These are phyloP conservation scores for Ochotona curzoniae DNA, from an alignment of 2,113 vertebrate species.

Conservation along the genomic window DNA sequence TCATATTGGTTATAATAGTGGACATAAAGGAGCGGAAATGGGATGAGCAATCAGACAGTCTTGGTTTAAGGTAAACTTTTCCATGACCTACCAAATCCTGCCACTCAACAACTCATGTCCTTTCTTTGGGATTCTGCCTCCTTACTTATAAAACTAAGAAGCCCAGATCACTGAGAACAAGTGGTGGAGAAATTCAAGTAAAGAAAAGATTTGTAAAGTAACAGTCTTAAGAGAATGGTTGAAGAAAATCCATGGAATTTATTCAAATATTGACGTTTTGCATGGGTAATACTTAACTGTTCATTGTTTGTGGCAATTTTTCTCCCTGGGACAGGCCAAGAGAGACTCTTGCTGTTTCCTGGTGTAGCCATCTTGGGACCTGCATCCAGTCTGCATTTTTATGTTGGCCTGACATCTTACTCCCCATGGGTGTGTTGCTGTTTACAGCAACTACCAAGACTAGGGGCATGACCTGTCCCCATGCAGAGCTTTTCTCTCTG, in stretches of 20 bases:
- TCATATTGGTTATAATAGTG: background rate
- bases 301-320: background rate
- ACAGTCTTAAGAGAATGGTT: background rate
- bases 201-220: background rate
- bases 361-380: background rate
- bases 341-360: background rate
- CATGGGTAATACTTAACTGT: background rate
- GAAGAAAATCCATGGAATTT: constrained; percentile 24
- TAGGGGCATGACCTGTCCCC: background rate
- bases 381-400: background rate
- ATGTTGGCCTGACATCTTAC: background rate
- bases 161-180: background rate
- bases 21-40: background rate
- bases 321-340: background rate
- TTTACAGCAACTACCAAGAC: background rate
- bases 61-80: background rate
- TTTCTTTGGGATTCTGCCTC: background rate
- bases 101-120: background rate
- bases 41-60: background rate
- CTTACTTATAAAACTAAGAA: background rate
- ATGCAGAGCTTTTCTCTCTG: background rate
- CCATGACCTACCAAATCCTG: background rate
- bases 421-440: background rate
- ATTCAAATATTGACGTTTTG: background rate
- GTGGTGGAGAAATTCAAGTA: constrained; percentile 14